phyloP scores from a whole-genome alignment of 2,888 invertebrate genomes.

The Caenorhabditis afra region DNA sequence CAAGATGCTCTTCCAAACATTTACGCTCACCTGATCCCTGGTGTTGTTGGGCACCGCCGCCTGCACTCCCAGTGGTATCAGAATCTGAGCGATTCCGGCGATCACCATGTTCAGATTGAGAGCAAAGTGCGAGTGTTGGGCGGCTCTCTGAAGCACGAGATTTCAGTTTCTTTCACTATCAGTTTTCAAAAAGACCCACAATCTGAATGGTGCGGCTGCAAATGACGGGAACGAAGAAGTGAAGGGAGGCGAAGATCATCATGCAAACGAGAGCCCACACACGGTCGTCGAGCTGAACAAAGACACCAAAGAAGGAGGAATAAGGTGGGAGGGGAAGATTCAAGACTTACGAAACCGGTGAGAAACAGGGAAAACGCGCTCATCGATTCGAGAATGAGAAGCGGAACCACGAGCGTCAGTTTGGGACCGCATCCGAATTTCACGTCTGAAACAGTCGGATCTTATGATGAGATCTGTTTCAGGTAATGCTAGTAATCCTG shows the following conservation, averaged over 20 bases:
- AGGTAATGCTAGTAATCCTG: too few relatives aligned
- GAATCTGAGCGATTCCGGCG: constrained; percentile 65
- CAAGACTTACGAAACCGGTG: constrained; percentile 62
- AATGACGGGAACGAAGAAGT: constrained; percentile 67
- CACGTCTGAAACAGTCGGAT: constrained; percentile 42
- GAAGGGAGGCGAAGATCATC: constrained; percentile 66
- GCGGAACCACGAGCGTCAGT: constrained; percentile 56
- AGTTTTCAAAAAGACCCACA: constrained; percentile 31
- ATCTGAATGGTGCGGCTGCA: constrained; percentile 68
- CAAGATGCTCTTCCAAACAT: too few relatives aligned
- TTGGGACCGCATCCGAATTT: constrained; percentile 57
- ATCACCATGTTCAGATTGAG: constrained; percentile 65
- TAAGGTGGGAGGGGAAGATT: not conserved
- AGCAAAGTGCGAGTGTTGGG: constrained; percentile 64
- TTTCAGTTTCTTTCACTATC: not conserved
- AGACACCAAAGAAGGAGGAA: too few relatives aligned
- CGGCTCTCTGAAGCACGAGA: constrained; percentile 57
- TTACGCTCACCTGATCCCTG: constrained; percentile 62
- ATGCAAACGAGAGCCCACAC: constrained; percentile 53
- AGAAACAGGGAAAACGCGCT: constrained; percentile 60
- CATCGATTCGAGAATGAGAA: constrained; percentile 54
- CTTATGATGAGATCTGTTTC: too few relatives aligned
- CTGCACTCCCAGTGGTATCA: constrained; percentile 64
- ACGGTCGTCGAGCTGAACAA: constrained; percentile 58
- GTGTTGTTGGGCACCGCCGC: constrained; percentile 63